Percentiles rank a stretch among this genome's conserved stretches.
These are phyloP conservation scores for Cetonia aurata DNA, from an alignment of 2,888 invertebrate genomes.

Conservation along the genomic window DNA sequence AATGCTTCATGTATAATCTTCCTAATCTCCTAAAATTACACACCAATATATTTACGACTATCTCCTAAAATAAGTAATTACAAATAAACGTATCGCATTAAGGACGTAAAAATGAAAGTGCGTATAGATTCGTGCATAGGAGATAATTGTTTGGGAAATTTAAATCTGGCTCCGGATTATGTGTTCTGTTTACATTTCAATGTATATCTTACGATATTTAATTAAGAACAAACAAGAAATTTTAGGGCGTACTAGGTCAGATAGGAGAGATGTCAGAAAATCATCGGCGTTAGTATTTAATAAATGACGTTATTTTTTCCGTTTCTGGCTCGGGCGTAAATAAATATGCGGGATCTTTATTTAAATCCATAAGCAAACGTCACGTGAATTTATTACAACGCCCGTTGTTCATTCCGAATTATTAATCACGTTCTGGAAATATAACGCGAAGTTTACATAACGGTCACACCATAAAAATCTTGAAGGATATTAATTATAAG, in stretches of 20 bases:
- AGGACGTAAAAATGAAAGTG: neutral
- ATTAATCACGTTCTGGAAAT: slow-evolving; percentile 41
- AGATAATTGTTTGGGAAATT: slow-evolving; percentile 16
- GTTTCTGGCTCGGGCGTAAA: slow-evolving; percentile 20
- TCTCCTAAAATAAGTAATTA: slow-evolving; percentile 30
- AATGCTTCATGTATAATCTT: neutral
- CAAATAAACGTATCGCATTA: slow-evolving; percentile 28
- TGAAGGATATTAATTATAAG: slow-evolving; percentile 42
- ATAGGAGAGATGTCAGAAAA: slow-evolving; percentile 19
- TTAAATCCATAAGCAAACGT: slow-evolving; percentile 41
- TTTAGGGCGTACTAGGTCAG: slow-evolving; percentile 21
- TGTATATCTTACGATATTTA: slow-evolving; percentile 23
- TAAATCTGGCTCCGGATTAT: slow-evolving; percentile 1
- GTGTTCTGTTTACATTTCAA: slow-evolving; percentile 21
- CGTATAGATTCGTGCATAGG: slow-evolving; percentile 1
- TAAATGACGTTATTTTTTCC: slow-evolving; percentile 35
- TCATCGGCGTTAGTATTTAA: slow-evolving; percentile 34
- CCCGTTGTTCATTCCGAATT: slow-evolving; percentile 40
- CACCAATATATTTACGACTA: slow-evolving; percentile 22
- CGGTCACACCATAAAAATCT: slow-evolving; percentile 40
- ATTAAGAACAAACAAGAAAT: slow-evolving; percentile 31
- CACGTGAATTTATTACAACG: slow-evolving; percentile 41
- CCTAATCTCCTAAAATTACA: slow-evolving; percentile 27
- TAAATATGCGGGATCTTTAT: slow-evolving; percentile 33
- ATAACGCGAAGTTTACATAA: slow-evolving; percentile 38